Evolutionary conservation across 2,888 invertebrate species (phyloP).

Genomic region (Catocala nupta): DNA sequence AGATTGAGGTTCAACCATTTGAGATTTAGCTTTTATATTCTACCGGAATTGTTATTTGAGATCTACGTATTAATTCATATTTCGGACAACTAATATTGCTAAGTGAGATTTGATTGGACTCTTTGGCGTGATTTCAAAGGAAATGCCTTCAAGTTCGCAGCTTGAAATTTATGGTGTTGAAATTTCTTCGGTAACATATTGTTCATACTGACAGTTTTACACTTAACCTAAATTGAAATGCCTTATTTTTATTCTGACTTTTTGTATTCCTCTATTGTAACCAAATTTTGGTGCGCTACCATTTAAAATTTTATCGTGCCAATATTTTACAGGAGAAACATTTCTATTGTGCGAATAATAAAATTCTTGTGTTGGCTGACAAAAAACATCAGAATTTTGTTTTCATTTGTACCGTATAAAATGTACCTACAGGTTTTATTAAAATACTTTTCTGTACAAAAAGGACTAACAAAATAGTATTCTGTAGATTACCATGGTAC

Average conservation of each 20-base stretch:
- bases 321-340: neutral
- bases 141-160: constrained; percentile 10
- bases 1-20: constrained; percentile 37
- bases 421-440: too few species aligned
- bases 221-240: neutral
- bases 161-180: constrained; percentile 26
- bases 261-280: too few species aligned
- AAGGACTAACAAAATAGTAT: too few species aligned
- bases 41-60: constrained; percentile 28
- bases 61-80: constrained; percentile 30
- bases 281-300: too few species aligned
- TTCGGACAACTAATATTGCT: constrained; percentile 39
- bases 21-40: constrained; percentile 32
- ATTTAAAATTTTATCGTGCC: too few species aligned
- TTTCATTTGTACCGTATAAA: too few species aligned
- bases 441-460: too few species aligned
- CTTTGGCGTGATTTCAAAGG: constrained; percentile 22
- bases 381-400: neutral
- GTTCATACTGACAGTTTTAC: constrained; percentile 2
- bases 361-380: neutral
- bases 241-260: neutral
- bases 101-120: constrained; percentile 33
- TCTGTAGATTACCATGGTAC: too few species aligned
- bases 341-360: neutral
- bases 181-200: constrained; percentile 26